Evolutionary conservation across 2,888 invertebrate species (phyloP).

Genomic region (Uloborus plumipes): DNA sequence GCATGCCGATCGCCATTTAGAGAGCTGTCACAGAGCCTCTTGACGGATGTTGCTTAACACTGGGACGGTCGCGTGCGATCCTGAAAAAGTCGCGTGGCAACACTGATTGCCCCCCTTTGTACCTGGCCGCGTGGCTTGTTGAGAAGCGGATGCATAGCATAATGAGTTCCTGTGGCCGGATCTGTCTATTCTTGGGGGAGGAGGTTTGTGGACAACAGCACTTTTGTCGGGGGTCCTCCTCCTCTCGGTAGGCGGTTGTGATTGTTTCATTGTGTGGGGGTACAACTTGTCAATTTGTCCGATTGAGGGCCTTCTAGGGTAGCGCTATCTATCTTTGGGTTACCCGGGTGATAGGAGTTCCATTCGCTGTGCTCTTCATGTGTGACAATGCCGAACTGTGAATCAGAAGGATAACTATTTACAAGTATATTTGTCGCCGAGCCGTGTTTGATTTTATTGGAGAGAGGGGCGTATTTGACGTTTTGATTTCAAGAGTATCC

Average conservation of each 20-base stretch:
- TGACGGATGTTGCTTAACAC: conserved; percentile 37
- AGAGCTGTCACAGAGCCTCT: conserved; percentile 35
- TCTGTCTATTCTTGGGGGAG: conserved; percentile 13
- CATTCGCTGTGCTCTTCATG: too few relatives aligned
- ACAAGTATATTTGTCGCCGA: too few relatives aligned
- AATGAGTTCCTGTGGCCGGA: conserved; percentile 58
- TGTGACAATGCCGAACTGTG: too few relatives aligned
- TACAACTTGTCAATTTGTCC: conserved; percentile 57
- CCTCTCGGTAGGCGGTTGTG: conserved; percentile 42
- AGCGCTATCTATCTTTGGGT: conserved; percentile 32
- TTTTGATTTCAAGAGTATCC: too few relatives aligned
- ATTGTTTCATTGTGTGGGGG: conserved; percentile 27
- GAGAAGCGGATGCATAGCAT: conserved; percentile 20
- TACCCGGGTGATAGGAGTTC: neutral
- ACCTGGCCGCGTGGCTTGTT: conserved; percentile 1
- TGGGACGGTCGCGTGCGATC: conserved; percentile 26
- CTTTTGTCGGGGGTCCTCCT: too few relatives aligned
- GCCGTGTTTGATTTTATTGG: too few relatives aligned
- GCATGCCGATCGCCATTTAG: conserved; percentile 9
- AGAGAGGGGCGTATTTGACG: too few relatives aligned
- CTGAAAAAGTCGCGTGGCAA: conserved; percentile 39
- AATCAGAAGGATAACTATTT: too few relatives aligned
- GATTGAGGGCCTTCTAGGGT: conserved; percentile 13
- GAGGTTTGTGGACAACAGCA: too few relatives aligned
- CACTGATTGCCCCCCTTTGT: conserved; percentile 19